phyloP scores from a whole-genome alignment of 2,797 vertebrate species.

The Octomys mimax region DNA sequence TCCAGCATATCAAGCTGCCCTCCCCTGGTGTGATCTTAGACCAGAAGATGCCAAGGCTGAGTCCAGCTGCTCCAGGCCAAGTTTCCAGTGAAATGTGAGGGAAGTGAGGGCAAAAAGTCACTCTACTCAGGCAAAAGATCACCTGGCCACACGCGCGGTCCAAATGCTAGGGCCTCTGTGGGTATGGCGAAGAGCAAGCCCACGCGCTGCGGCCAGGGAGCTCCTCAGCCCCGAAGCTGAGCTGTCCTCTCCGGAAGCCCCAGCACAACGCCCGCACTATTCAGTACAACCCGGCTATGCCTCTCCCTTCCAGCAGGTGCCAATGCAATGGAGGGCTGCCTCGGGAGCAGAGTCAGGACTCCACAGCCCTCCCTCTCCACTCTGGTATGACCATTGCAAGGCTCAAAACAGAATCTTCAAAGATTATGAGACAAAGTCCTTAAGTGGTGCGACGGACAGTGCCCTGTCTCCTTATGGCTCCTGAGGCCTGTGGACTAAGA shows the following conservation, averaged over 20 bases:
- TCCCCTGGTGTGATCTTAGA: background rate
- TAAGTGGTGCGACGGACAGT: background rate
- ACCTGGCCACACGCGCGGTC: background rate
- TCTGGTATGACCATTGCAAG: accelerated
- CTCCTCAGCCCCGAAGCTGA: background rate
- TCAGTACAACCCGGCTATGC: background rate
- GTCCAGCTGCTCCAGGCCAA: background rate
- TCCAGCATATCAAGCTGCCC: background rate
- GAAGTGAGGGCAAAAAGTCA: background rate
- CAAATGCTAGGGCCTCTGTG: background rate
- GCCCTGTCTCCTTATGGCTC: background rate
- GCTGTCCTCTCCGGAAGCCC: background rate
- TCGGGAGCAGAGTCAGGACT: background rate
- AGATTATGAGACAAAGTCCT: background rate
- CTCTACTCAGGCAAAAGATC: background rate
- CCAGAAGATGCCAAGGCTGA: background rate
- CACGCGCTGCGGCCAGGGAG: background rate
- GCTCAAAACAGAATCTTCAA: background rate
- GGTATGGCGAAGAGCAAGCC: background rate
- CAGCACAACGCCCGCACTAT: background rate
- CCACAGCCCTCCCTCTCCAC: background rate
- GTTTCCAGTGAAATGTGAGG: background rate
- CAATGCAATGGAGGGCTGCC: background rate
- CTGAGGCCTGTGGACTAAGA: background rate
- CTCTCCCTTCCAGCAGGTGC: background rate